These are phyloP conservation scores for Thumatha senex DNA, from an alignment of 2,888 invertebrate species.

Conservation along the genomic window DNA sequence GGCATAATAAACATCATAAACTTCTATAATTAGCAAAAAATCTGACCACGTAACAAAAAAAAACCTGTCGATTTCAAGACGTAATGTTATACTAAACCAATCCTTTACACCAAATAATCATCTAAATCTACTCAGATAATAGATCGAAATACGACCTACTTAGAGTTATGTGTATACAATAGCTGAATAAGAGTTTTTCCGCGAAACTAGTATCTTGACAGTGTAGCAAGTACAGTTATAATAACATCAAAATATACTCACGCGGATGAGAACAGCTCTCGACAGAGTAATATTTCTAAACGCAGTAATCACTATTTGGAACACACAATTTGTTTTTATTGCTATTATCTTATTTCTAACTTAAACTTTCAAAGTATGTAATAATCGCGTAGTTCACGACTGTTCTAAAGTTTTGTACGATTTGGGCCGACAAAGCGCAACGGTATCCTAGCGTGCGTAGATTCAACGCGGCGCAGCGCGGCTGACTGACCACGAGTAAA, in stretches of 20 bases:
- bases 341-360: too few species aligned
- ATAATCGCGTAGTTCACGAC: conserved; percentile 42
- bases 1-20: conserved; percentile 9
- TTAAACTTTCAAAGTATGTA: too few species aligned
- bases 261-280: conserved; percentile 53
- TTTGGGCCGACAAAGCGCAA: conserved; percentile 23
- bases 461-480: conserved; percentile 54
- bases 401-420: conserved; percentile 52
- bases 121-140: conserved; percentile 40
- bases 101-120: conserved; percentile 25
- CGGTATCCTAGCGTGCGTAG: conserved; percentile 24
- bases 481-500: conserved; percentile 54
- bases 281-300: conserved; percentile 52
- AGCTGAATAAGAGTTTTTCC: conserved; percentile 44
- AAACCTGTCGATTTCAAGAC: conserved; percentile 32
- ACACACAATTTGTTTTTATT: conserved; percentile 37
- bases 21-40: conserved; percentile 26
- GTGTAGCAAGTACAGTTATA: conserved; percentile 43
- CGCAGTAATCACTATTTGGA: conserved; percentile 42
- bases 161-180: conserved; percentile 43
- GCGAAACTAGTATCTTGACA: conserved; percentile 60
- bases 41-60: conserved; percentile 27
- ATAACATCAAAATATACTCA: conserved; percentile 74
- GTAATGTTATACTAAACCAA: conserved; percentile 25
- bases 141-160: conserved; percentile 52